Evolutionary conservation across 2,888 invertebrate species (phyloP), one percentile per base, ranked within the genome.

Genomic region (Phaedon cochleariae): DNA sequence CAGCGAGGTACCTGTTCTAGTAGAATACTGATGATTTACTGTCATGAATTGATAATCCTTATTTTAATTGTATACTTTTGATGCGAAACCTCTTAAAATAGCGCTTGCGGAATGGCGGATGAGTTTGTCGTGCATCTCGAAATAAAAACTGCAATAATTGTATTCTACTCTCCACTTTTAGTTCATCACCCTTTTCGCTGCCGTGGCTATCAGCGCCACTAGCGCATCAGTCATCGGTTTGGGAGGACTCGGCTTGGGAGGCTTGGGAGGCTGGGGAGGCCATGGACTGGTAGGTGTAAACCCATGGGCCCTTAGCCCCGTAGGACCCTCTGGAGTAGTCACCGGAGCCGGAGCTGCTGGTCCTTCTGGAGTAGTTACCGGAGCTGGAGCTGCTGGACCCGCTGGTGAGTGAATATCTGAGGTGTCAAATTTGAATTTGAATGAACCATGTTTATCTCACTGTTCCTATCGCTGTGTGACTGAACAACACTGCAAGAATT

Each of bases 291-390:
- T 46, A 2, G 6, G 45, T 17, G 22, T 64, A 37, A 59, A 46
- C 60, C 59, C 64, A 12, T 54, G 57, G 48, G 67, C 67, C 1
- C 26, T 61, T 6, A 63, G 67, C 60, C 63, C 64, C 10, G 49
- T 66, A 17, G 67, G 67, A 34, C 67, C 71, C 6, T 69, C 71
- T n/a, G 71, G 71, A 55, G 52, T 71, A 9, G 69, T 69, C 10
- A 71, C 72, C n/a, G 72, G 70, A 63, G 68, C 69, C 0, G 72
- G 70, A n/a, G 70, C 72, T n/a, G 37, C 69, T 18, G 69, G 69
- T 29, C 70, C 70, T 15, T 68, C 70, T 18, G 70, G 70, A 57
- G 65, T 68, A 9, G 70, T 70, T 26, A 70, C 65, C 20, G 70
- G 70, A 60, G 66, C 66, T 15, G 70, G 70, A 37, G 70, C 70